phyloP scores from a whole-genome alignment of 2,888 invertebrate genomes.

The Acleris emargana region DNA sequence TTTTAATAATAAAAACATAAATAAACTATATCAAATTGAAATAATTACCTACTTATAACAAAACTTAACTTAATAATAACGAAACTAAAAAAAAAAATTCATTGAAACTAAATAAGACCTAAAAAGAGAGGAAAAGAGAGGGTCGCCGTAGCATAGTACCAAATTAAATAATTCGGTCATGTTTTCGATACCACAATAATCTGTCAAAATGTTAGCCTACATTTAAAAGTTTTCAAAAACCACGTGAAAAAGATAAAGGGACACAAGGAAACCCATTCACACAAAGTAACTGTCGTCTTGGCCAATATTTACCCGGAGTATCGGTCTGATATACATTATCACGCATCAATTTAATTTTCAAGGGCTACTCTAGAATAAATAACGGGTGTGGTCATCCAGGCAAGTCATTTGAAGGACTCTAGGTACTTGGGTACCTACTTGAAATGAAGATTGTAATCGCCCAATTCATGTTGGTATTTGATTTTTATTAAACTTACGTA shows the following conservation, averaged over 20 bases:
- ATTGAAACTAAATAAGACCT: too few relatives aligned
- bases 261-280: slow-evolving; percentile 62
- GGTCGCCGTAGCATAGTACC: too few relatives aligned
- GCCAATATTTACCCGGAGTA: slow-evolving; percentile 60
- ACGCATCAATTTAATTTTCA: slow-evolving; percentile 56
- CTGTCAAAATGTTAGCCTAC: not conserved
- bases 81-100: too few relatives aligned
- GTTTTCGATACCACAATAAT: not conserved
- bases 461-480: too few relatives aligned
- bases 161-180: too few relatives aligned
- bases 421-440: not conserved
- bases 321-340: slow-evolving; percentile 60
- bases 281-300: slow-evolving; percentile 52
- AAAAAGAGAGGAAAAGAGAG: too few relatives aligned
- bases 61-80: too few relatives aligned
- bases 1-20: too few relatives aligned
- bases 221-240: slow-evolving; percentile 6
- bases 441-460: too few relatives aligned
- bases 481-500: too few relatives aligned
- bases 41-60: too few relatives aligned
- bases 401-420: slow-evolving; percentile 23
- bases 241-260: slow-evolving; percentile 33
- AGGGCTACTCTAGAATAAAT: slow-evolving; percentile 64
- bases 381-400: slow-evolving; percentile 56
- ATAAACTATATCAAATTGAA: too few relatives aligned